Base-by-base conservation (phyloP, 1,140 invertebrate genomes). In the Hylaeus volcanicus region DNA sequence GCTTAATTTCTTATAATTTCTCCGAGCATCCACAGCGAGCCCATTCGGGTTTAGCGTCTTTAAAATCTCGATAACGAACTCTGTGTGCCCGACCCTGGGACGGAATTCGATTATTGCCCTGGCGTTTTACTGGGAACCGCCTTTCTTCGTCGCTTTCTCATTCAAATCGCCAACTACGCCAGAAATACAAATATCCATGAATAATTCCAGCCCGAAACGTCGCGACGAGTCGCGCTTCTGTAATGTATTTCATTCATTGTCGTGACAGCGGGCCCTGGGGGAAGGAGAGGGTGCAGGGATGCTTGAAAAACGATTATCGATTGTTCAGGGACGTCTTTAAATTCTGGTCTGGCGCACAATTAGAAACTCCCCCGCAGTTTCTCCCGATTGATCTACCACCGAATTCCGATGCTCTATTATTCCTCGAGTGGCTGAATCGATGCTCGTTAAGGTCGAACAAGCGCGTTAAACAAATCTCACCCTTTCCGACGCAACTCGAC, bases 391-490 rank as follows among this genome's bases (percentile, higher is more conserved):
- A 70, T 70, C 51, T 70, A 70, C 26, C 51, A 41, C 41, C 55
- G 68, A 69, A 58, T 76, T 26, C 55, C 74, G 37, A 9, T 66
- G 14, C 45, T 14, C 74, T 68, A 64, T 78, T 78, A 78, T 71
- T 63, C 48, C 56, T 72, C 56, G 68, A 72, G 76, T 37, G 68
- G 37, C 41, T 41, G 45, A 45, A 78, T 78, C 75, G 75, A 78
- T 78, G 61, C 68, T 71, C 75, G 45, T 78, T 78, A 41, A 78
- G 56, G 15, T 61, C 45, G 66, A 63, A 76, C 74, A 26, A 15
- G 37, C 75, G 68, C 75, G 56, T 78, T 78, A 78, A 78, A 78
- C 68, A 78, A 78, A 78, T 71, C 75, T 51, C 55, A 15, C 3
- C 56, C 43, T 43, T 61, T 26, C 15, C 11, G 66, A 2, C 37